Evolutionary conservation across 2,888 invertebrate genomes (phyloP).

Genomic region (Sepiola atlantica): DNA sequence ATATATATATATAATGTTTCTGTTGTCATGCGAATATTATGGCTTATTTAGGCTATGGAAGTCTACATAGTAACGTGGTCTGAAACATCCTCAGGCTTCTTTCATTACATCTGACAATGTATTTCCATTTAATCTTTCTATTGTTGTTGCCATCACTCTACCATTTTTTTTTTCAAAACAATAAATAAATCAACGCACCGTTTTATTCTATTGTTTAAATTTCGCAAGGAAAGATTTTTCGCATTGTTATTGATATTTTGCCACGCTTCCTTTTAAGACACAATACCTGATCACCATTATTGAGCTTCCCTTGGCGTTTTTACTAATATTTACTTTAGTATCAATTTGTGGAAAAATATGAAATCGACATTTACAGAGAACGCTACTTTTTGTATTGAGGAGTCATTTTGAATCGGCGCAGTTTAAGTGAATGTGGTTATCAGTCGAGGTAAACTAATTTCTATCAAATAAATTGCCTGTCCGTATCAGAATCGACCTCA

Average conservation of each 20-base stretch:
- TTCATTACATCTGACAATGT: background rate
- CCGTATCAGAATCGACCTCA: too few relatives aligned
- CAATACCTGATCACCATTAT: background rate
- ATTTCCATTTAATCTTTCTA: background rate
- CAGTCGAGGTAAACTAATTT: too few relatives aligned
- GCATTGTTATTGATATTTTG: background rate
- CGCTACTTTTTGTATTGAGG: too few relatives aligned
- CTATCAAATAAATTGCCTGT: too few relatives aligned
- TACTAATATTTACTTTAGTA: background rate
- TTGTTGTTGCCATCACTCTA: background rate
- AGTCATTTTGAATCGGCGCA: too few relatives aligned
- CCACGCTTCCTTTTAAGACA: background rate
- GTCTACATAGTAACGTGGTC: background rate
- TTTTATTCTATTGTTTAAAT: background rate
- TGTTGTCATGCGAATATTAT: background rate
- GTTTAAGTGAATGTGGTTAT: too few relatives aligned
- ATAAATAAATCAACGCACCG: background rate
- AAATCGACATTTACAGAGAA: too few relatives aligned
- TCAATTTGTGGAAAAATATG: background rate
- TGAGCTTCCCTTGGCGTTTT: background rate
- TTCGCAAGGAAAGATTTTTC: background rate
- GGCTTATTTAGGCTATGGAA: background rate
- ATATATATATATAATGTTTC: too few relatives aligned
- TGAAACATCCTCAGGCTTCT: background rate
- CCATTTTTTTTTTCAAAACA: background rate